Evolutionary conservation across 2,888 invertebrate genomes (phyloP).

Genomic region (Mimachlamys varia): DNA sequence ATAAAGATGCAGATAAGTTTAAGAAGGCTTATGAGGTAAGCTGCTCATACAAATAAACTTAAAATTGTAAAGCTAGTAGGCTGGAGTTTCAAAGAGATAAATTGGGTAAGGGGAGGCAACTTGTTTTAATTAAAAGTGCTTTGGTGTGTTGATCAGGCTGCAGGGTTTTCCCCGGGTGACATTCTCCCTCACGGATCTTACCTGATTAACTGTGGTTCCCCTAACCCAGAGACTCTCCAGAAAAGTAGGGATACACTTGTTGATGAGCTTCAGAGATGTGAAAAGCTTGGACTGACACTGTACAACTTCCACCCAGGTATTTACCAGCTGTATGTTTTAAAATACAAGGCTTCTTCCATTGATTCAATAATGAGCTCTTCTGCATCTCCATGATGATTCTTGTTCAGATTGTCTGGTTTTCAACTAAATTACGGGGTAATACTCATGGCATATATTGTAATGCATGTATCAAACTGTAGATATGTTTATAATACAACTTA

Average conservation of each 20-base stretch:
- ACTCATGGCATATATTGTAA: too few relatives aligned
- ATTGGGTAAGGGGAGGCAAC: too few relatives aligned
- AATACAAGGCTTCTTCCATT: too few relatives aligned
- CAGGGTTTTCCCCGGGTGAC: slow-evolving; percentile 75
- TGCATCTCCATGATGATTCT: too few relatives aligned
- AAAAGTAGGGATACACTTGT: slow-evolving; percentile 80
- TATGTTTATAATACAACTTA: too few relatives aligned
- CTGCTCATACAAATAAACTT: background rate
- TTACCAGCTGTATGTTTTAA: background rate
- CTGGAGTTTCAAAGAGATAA: background rate
- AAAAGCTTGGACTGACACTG: slow-evolving; percentile 81
- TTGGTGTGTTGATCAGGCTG: slow-evolving; percentile 64
- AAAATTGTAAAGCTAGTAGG: background rate
- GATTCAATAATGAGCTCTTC: too few relatives aligned
- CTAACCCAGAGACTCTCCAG: slow-evolving; percentile 78
- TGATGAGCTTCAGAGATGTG: slow-evolving; percentile 82
- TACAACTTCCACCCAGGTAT: slow-evolving; percentile 83
- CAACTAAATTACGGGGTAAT: too few relatives aligned
- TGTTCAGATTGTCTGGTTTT: too few relatives aligned
- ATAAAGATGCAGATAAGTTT: slow-evolving; percentile 74
- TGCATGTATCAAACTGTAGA: too few relatives aligned
- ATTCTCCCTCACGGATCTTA: slow-evolving; percentile 81
- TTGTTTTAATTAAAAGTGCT: too few relatives aligned
- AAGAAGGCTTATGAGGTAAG: slow-evolving; percentile 71
- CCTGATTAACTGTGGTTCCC: slow-evolving; percentile 82